Percentiles rank a stretch among this genome's conserved stretches.
These are phyloP conservation scores for Falco berigora DNA, from an alignment of 2,797 vertebrate species.

Conservation along the genomic window DNA sequence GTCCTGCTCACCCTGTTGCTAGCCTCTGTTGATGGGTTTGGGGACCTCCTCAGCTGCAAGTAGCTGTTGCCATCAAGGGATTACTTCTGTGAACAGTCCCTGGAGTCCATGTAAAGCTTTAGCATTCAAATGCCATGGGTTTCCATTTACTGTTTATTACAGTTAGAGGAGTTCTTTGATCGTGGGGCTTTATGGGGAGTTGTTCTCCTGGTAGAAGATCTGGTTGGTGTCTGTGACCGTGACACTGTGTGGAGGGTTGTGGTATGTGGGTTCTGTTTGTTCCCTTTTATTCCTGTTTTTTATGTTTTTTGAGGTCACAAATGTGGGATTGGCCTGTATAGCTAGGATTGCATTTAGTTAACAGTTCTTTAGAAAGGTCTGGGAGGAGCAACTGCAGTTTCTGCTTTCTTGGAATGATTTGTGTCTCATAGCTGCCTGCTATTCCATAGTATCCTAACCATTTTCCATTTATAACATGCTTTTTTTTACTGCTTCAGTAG, in stretches of 20 bases:
- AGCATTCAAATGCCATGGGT: neutral
- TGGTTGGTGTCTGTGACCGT: neutral
- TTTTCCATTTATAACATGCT: neutral
- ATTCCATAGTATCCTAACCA: accelerated
- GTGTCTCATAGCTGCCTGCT: neutral
- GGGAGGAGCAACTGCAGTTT: neutral
- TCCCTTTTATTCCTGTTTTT: neutral
- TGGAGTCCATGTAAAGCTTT: too few relatives aligned
- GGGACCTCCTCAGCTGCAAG: neutral
- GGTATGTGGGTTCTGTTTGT: neutral
- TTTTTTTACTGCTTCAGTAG: neutral
- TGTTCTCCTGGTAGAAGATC: neutral
- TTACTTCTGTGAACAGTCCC: neutral
- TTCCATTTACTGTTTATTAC: neutral
- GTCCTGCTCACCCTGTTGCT: neutral
- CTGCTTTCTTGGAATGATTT: neutral
- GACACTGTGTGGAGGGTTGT: neutral
- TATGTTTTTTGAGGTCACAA: neutral
- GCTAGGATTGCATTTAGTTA: too few relatives aligned
- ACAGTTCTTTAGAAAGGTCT: neutral
- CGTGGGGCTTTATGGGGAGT: accelerated
- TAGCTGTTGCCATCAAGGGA: neutral
- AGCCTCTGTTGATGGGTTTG: accelerated
- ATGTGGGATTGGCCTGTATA: neutral
- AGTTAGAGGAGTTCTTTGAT: neutral